Percentiles rank a stretch among this genome's conserved stretches.
These are phyloP conservation scores for Nannobrachium achirus DNA, from an alignment of 2,113 vertebrate species.

Conservation along the genomic window DNA sequence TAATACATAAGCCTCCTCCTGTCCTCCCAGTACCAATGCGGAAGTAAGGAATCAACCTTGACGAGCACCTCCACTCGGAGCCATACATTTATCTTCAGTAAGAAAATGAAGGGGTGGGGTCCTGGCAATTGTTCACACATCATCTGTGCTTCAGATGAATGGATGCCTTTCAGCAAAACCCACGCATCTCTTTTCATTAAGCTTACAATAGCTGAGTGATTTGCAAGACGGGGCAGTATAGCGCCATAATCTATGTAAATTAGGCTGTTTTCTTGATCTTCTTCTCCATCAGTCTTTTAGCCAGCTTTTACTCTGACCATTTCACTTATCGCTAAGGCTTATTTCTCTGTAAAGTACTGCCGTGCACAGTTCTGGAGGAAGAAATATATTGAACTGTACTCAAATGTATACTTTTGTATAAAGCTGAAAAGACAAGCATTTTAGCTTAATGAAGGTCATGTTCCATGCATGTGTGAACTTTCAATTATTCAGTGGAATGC, in stretches of 20 bases:
- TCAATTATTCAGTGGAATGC: too few relatives aligned
- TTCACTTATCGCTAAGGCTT: not conserved
- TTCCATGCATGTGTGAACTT: too few relatives aligned
- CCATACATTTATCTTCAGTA: conserved; percentile 13
- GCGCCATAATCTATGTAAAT: not conserved
- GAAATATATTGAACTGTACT: not conserved
- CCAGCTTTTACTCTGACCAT: too few relatives aligned
- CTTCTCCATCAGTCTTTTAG: too few relatives aligned
- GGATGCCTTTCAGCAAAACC: not conserved
- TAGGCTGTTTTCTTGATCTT: not conserved
- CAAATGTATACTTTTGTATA: not conserved
- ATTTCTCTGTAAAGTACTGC: not conserved
- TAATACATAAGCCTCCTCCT: conserved; percentile 46
- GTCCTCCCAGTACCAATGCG: not conserved
- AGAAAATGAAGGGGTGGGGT: not conserved
- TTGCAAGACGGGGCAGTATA: not conserved
- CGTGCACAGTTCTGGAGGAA: not conserved
- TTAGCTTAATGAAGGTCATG: too few relatives aligned
- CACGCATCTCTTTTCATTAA: too few relatives aligned
- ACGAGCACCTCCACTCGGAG: conserved; percentile 10
- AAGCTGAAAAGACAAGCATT: not conserved
- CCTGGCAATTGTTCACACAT: not conserved
- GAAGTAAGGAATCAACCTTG: not conserved
- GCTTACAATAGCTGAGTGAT: not conserved
- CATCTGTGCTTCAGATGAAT: not conserved